Conservation (phyloP, 2,113 vertebrate genomes). For the Parus major region DNA sequence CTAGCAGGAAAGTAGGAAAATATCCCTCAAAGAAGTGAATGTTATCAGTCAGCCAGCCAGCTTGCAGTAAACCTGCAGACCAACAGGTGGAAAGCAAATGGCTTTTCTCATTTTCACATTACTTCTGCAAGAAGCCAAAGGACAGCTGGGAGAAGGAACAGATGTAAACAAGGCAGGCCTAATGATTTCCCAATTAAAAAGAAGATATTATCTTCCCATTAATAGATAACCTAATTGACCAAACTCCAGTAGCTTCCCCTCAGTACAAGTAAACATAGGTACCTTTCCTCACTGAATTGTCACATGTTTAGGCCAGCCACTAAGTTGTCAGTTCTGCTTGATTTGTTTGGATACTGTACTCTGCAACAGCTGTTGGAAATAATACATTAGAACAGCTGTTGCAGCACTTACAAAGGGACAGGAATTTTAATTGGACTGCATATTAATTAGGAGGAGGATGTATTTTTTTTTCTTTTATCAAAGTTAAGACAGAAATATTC, state of each 20-base stretch:
- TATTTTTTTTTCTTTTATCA: neutral
- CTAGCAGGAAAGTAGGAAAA: neutral
- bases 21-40: neutral
- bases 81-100: slow-evolving; percentile 14
- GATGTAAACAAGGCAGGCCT: slow-evolving; percentile 51
- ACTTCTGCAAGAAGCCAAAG: slow-evolving; percentile 5
- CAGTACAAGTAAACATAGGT: neutral
- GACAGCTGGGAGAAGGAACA: slow-evolving; percentile 49
- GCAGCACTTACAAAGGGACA: slow-evolving; percentile 57
- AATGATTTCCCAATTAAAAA: slow-evolving; percentile 56
- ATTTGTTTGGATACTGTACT: slow-evolving; percentile 69
- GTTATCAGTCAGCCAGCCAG: neutral
- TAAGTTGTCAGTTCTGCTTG: slow-evolving; percentile 71
- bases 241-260: slow-evolving; percentile 16
- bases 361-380: slow-evolving; percentile 75
- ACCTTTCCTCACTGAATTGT: neutral
- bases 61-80: neutral
- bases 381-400: slow-evolving; percentile 78
- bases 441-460: neutral
- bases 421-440: slow-evolving; percentile 73
- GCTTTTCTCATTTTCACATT: neutral
- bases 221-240: slow-evolving; percentile 60
- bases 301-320: slow-evolving; percentile 22
- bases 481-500: slow-evolving; percentile 35
- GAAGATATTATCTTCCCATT: slow-evolving; percentile 56